Evolutionary conservation across 2,797 vertebrate species (phyloP).

Genomic region (Atherinosoma microstoma): DNA sequence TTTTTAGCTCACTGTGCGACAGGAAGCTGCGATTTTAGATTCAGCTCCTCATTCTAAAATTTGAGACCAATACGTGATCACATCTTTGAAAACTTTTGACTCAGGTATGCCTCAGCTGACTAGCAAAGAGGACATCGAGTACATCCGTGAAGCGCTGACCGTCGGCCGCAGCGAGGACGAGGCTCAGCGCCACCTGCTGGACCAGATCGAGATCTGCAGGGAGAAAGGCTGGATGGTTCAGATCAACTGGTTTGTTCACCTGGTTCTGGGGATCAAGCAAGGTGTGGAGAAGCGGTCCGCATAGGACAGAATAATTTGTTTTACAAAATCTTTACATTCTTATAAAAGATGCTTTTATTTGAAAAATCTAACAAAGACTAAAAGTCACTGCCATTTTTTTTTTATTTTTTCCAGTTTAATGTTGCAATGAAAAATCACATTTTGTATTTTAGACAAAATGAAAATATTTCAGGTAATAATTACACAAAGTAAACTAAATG

Average conservation of each 20-base stretch:
- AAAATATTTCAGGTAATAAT: not conserved
- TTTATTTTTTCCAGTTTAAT: not conserved
- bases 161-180: constrained; percentile 92
- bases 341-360: not conserved
- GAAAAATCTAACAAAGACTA: no score
- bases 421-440: not conserved
- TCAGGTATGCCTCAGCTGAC: constrained; percentile 97
- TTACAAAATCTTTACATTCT: not conserved
- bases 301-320: constrained; percentile 52
- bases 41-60: not conserved
- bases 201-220: constrained; percentile 98
- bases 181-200: constrained; percentile 94
- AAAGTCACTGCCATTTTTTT: not conserved
- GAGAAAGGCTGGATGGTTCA: constrained; percentile 99
- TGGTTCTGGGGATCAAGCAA: constrained; percentile 98
- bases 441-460: not conserved
- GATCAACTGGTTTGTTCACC: constrained; percentile 98
- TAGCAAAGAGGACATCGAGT: constrained; percentile 97
- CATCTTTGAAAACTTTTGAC: not conserved
- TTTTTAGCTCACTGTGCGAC: not conserved
- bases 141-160: constrained; percentile 94
- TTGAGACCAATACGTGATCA: not conserved
- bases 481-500: constrained; percentile 1
- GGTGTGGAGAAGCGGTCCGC: constrained; percentile 96
- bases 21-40: no score